A percentile compares a stretch with the other conserved stretches of the same genome.
These are phyloP conservation scores for Charadrius vociferus DNA, from an alignment of 2,113 vertebrate species.

Conservation along the genomic window DNA sequence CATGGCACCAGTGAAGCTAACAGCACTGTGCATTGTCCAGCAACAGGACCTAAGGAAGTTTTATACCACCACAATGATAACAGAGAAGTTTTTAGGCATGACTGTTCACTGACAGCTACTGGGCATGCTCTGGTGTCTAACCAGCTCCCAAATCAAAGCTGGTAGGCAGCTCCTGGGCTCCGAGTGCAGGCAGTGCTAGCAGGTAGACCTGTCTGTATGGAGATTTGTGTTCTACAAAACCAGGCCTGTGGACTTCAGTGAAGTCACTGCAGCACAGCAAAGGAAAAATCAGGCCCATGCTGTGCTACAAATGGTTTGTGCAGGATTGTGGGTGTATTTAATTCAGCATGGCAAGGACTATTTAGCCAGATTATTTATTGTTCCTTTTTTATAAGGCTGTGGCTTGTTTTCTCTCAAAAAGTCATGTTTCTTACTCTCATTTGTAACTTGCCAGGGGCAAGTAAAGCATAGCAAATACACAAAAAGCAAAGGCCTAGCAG, in stretches of 20 bases:
- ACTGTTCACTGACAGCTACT: neutral
- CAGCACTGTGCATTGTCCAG: neutral
- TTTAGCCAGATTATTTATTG: conserved; percentile 2
- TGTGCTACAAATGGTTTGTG: neutral
- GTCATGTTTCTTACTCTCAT: neutral
- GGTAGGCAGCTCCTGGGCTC: neutral
- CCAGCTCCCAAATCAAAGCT: neutral
- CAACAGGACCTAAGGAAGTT: neutral
- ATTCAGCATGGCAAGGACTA: neutral
- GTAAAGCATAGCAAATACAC: neutral
- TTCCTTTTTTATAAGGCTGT: neutral
- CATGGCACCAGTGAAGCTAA: neutral
- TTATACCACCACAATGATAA: neutral
- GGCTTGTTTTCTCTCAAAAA: conserved; percentile 3
- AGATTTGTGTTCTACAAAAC: neutral
- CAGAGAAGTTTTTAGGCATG: neutral
- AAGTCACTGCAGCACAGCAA: neutral
- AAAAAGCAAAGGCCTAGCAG: neutral
- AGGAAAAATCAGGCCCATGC: neutral
- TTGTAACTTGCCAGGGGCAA: conserved; percentile 33
- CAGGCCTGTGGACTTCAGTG: neutral
- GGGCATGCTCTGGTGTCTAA: neutral
- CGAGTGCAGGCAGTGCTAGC: neutral
- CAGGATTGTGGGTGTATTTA: neutral
- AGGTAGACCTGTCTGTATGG: neutral